Percentiles rank a stretch among this genome's conserved stretches.
phyloP scores from a whole-genome alignment of 2,888 invertebrate genomes.

The Hydroisotoma schaefferi region DNA sequence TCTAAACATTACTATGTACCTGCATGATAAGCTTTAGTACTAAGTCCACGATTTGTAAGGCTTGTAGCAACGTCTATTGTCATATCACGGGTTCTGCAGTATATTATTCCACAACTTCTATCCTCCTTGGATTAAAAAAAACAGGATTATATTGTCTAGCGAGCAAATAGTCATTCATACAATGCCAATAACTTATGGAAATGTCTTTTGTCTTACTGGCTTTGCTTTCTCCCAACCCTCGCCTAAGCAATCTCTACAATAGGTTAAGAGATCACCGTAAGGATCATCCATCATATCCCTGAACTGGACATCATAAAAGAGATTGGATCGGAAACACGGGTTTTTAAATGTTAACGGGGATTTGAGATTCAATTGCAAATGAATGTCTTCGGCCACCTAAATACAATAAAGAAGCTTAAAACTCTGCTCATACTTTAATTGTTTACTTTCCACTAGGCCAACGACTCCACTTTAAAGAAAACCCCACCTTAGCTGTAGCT shows the following conservation, averaged over 20 bases:
- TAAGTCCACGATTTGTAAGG: conserved; percentile 69
- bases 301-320: conserved; percentile 90
- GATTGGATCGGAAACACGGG: conserved; percentile 85
- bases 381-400: conserved; percentile 77
- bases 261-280: conserved; percentile 72
- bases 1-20: conserved; percentile 58
- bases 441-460: not conserved
- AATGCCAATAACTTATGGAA: conserved; percentile 1
- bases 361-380: conserved; percentile 65
- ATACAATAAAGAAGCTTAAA: too few relatives aligned
- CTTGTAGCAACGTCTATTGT: conserved; percentile 78
- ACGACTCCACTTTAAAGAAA: too few relatives aligned
- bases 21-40: conserved; percentile 83
- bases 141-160: conserved; percentile 4
- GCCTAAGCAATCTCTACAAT: conserved; percentile 65
- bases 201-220: conserved; percentile 39
- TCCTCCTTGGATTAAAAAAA: conserved; percentile 50
- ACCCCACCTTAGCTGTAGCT: conserved; percentile 64
- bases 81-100: conserved; percentile 88
- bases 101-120: conserved; percentile 78
- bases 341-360: conserved; percentile 73
- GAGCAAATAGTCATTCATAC: not conserved
- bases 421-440: too few relatives aligned
- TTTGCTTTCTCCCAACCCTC: conserved; percentile 53
- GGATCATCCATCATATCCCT: conserved; percentile 80